phyloP scores from a whole-genome alignment of 2,797 vertebrate species.

The Poecilia wingei region DNA sequence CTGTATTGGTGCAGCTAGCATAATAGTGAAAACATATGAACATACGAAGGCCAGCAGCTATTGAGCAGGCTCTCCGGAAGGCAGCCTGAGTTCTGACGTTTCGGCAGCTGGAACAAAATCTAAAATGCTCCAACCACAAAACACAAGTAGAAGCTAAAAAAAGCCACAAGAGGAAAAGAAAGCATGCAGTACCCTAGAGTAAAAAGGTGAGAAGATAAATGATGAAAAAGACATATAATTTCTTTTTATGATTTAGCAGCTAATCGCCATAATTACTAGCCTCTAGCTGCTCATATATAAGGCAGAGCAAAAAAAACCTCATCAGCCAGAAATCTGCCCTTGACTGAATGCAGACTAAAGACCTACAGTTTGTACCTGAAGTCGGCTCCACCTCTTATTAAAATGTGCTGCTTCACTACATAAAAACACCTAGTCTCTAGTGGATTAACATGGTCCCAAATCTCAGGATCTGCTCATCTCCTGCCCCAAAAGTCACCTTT shows the following conservation, averaged over 20 bases:
- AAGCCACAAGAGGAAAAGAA: background rate
- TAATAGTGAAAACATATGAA: background rate
- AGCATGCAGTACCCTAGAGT: background rate
- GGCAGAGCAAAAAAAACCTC: background rate
- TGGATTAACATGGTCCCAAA: constrained; percentile 15
- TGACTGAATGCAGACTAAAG: background rate
- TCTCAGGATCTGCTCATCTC: constrained; percentile 20
- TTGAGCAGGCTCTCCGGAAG: background rate
- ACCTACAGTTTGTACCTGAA: constrained; percentile 4
- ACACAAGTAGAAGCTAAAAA: background rate
- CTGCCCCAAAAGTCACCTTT: constrained; percentile 37
- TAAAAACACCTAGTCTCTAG: constrained; percentile 13
- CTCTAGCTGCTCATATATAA: background rate
- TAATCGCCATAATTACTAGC: background rate
- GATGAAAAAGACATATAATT: background rate
- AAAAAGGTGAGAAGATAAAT: constrained; percentile 1
- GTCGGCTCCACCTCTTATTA: constrained; percentile 31
- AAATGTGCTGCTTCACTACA: constrained; percentile 31
- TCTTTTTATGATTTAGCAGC: background rate
- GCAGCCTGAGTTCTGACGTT: background rate
- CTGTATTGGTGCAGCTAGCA: background rate
- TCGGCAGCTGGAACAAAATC: background rate
- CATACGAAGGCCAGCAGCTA: background rate
- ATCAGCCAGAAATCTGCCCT: background rate
- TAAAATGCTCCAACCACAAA: background rate